These are phyloP conservation scores for Magallana angulata DNA, from an alignment of 1,140 invertebrate genomes.

Conservation along the genomic window DNA sequence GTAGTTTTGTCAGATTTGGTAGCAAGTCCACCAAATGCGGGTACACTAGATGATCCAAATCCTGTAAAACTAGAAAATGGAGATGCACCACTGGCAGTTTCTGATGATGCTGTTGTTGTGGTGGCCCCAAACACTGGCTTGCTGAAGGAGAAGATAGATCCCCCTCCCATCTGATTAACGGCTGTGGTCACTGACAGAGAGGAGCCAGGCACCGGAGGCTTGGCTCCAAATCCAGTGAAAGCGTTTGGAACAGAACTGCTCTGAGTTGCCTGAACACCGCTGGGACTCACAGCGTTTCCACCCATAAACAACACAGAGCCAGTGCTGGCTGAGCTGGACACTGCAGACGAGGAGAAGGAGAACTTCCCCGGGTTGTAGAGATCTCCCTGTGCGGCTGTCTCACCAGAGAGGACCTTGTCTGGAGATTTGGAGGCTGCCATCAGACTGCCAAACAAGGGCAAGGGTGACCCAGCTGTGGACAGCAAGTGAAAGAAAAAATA, in stretches of 20 bases:
- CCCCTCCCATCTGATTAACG: background rate
- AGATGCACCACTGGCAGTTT: background rate
- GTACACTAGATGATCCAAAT: background rate
- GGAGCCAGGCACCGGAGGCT: background rate
- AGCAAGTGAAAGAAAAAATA: background rate
- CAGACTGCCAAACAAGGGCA: conserved; percentile 52
- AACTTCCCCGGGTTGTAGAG: background rate
- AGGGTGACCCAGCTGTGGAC: conserved; percentile 1
- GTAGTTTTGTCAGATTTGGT: background rate
- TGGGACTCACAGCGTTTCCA: background rate
- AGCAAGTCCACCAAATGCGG: background rate
- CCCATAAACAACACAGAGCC: background rate
- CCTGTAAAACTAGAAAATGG: background rate
- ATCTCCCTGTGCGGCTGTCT: background rate
- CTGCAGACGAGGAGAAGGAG: background rate
- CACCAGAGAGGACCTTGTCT: conserved; percentile 43
- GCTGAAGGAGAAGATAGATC: background rate
- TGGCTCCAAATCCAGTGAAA: conserved; percentile 26
- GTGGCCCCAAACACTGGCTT: conserved; percentile 15
- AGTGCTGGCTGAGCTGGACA: background rate
- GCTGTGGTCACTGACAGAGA: background rate
- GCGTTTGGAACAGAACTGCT: background rate
- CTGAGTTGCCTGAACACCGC: background rate
- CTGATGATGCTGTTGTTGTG: background rate
- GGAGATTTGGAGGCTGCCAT: conserved; percentile 48